Base-by-base conservation (phyloP, 2,888 invertebrate genomes). In the Dendrolimus houi region DNA sequence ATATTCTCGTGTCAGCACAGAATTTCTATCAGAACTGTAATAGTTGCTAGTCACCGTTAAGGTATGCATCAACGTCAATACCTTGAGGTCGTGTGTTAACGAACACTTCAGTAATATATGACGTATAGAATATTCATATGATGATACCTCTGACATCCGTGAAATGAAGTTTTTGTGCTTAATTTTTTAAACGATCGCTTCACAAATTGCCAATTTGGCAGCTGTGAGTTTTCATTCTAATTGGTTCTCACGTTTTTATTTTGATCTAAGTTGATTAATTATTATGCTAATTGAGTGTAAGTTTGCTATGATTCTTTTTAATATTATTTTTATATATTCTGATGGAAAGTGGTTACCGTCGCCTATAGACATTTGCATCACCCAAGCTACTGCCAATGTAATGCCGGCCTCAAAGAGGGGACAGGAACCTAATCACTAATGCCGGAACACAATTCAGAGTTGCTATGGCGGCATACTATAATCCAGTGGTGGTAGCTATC, bases 21-120 rank as follows among this genome's bases (percentile, higher is more conserved):
- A 61, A 56, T 52, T 52, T 58, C 54, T 54, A 54, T 58, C 53
- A 58, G 59, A 61, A 67, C 66, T 67, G 64, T 70, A 78, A 78
- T 71, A 62, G 64, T 29, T 29, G 29, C 68, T 62, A 64, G 65
- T 60, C 56, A 53, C 71, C 67, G 71, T 77, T 74, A 72, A 70
- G 65, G 65, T 65, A 81, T 80, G 73, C 72, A 77, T 81, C 80
- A 78, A 70, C 64, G 72, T 74, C 79, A 76, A 73, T 70, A 67
- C 61, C 60, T 66, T 63, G 63, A 69, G 75, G 76, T 70, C 74
- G 66, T 72, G 72, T 71, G 68, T 72, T 79, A 81, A 81, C 77
- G 79, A 79, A 79, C 73, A 64, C 74, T 71, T 73, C 66, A 69
- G 56, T 60, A 29, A 29, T 29, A 29, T 29, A 29, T 29, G 64